Base-by-base conservation (phyloP, 2,797 vertebrate genomes). In the Macroramphosus scolopax region DNA sequence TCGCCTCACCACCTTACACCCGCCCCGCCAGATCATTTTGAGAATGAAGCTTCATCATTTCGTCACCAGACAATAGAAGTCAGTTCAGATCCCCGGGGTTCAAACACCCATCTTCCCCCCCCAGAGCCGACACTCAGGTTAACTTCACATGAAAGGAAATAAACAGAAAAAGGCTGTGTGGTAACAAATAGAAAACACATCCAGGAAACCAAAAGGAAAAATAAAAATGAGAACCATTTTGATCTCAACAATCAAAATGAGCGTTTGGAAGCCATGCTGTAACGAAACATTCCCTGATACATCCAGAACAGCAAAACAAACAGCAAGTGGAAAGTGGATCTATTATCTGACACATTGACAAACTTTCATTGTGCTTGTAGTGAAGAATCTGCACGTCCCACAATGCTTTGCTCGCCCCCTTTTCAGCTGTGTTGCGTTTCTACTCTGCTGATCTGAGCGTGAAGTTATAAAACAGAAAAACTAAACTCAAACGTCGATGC, bases 221-320 rank as follows among this genome's bases (percentile, higher is more conserved):
- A 53, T 48, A 57, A 32, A 53, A 9, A 49, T 16, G 32, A 63
- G 12, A 54, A 60, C 26, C 54, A 81, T 88, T 88, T 85, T 83
- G 85, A 87, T 69, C 45, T 22, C 41, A 51, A 25, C 13, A 45
- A 83, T 85, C 84, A 85, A 87, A 89, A 90, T 79, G 54, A 58
- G 55, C 1, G 12, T 45, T 69, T 56, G 13, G 51, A 85, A 82
- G 78, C 47, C 81, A 80, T 84, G 82, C 83, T 69, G 32, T 40
- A 78, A 31, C 63, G 60, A 46, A 38, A 57, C 31, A 30, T 4
- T 15, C 17, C 12, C 39, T 22, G 17, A 48, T 3, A 46, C 17
- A 49, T n/a, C n/a, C n/a, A n/a, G n/a, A n/a, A n/a, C n/a, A n/a
- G n/a, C 24, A 13, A 43, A 32, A 68, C 51, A 18, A 50, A 65